Percentiles rank a stretch among this genome's conserved stretches.
phyloP scores from a whole-genome alignment of 2,113 vertebrate species.

The Saccopteryx leptura region DNA sequence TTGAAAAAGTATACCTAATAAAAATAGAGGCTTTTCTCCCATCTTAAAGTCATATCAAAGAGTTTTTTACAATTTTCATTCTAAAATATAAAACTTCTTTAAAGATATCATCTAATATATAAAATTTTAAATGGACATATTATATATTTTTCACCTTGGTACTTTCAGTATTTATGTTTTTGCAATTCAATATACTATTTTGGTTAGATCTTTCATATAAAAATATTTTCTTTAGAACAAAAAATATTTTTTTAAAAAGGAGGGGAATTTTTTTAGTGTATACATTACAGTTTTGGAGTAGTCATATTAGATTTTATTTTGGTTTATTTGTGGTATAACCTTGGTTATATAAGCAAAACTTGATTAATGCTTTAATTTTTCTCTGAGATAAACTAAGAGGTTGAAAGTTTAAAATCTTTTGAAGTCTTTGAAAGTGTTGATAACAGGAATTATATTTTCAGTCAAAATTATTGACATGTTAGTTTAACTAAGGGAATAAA shows the following conservation, averaged over 20 bases:
- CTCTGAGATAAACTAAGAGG: neutral
- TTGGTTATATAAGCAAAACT: slow-evolving; percentile 38
- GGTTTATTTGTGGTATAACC: slow-evolving; percentile 27
- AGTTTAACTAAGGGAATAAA: slow-evolving; percentile 24
- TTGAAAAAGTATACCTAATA: slow-evolving; percentile 19
- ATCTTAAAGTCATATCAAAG: neutral
- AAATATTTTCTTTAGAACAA: slow-evolving; percentile 78
- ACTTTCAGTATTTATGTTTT: slow-evolving; percentile 70
- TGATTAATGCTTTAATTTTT: slow-evolving; percentile 36
- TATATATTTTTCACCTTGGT: slow-evolving; percentile 44
- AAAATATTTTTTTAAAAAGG: slow-evolving; percentile 69
- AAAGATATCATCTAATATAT: neutral
- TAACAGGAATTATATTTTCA: slow-evolving; percentile 37
- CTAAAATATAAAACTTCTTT: slow-evolving; percentile 26
- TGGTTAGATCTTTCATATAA: slow-evolving; percentile 59
- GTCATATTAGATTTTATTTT: slow-evolving; percentile 52
- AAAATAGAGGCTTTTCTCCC: neutral
- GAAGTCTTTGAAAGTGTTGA: slow-evolving; percentile 51
- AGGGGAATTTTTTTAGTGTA: slow-evolving; percentile 46
- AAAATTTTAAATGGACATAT: slow-evolving; percentile 39
- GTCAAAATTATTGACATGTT: slow-evolving; percentile 45
- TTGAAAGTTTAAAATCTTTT: slow-evolving; percentile 54
- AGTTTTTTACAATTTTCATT: slow-evolving; percentile 33
- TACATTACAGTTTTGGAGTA: slow-evolving; percentile 36
- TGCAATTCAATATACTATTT: slow-evolving; percentile 50